phyloP scores from a whole-genome alignment of 2,888 invertebrate genomes.

The Parapristionchus giblindavisi region DNA sequence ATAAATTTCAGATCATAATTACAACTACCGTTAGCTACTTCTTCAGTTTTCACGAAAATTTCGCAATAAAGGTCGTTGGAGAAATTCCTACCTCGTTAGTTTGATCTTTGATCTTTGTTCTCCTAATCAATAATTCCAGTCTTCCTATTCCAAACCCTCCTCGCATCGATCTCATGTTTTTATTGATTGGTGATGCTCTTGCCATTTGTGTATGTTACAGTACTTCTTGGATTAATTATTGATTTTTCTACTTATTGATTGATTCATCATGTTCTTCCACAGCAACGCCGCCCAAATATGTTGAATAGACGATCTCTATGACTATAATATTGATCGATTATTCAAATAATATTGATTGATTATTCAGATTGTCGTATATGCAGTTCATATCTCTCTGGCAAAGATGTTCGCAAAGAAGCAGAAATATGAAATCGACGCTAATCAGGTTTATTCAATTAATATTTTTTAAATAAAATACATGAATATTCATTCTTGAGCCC shows the following conservation, averaged over 20 bases:
- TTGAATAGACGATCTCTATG: too few species aligned
- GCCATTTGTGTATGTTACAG: slow-evolving; percentile 21
- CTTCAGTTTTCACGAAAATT: neutral
- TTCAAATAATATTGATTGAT: neutral
- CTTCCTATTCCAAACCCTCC: slow-evolving; percentile 42
- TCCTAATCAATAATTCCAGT: neutral
- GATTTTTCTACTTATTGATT: too few species aligned
- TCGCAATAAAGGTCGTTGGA: slow-evolving; percentile 2
- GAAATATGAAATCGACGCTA: slow-evolving; percentile 72
- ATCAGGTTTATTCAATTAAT: slow-evolving; percentile 71
- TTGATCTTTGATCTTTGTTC: neutral
- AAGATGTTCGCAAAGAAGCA: slow-evolving; percentile 72
- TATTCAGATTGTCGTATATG: slow-evolving; percentile 63
- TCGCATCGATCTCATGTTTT: slow-evolving; percentile 49
- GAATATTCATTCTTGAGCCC: too few species aligned
- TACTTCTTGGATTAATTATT: too few species aligned
- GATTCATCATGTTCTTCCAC: too few species aligned
- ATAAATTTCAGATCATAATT: slow-evolving; percentile 21
- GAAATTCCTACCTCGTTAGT: neutral
- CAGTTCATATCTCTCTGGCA: slow-evolving; percentile 73
- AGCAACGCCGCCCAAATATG: too few species aligned
- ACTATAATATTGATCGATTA: too few species aligned
- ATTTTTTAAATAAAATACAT: too few species aligned
- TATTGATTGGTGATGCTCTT: slow-evolving; percentile 41
- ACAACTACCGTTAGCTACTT: slow-evolving; percentile 7